These are phyloP conservation scores for Saccostrea echinata DNA, from an alignment of 1,140 invertebrate genomes.

Conservation along the genomic window DNA sequence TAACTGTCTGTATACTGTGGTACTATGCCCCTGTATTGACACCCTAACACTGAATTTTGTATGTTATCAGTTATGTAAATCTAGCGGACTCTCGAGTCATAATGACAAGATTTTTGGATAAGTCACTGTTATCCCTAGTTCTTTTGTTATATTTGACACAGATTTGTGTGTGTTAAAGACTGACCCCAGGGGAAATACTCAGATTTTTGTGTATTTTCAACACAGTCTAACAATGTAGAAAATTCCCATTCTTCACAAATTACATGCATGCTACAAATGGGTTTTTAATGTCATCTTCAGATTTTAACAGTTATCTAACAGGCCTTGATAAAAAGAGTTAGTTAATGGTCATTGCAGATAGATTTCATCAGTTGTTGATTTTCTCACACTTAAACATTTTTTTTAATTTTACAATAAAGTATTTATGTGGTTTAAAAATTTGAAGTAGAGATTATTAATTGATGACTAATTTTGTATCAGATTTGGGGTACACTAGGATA, in stretches of 20 bases:
- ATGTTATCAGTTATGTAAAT: conserved; percentile 31
- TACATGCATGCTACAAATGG: conserved; percentile 28
- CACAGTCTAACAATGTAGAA: conserved; percentile 15
- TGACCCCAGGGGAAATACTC: conserved; percentile 21
- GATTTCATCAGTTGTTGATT: not conserved
- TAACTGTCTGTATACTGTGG: not conserved
- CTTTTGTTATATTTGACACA: not conserved
- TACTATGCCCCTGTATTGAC: conserved; percentile 9
- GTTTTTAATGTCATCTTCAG: conserved; percentile 21
- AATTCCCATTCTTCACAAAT: conserved; percentile 7
- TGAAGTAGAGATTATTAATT: not conserved
- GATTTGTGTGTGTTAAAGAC: conserved; percentile 32
- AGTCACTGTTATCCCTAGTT: conserved; percentile 20
- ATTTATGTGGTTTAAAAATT: not conserved
- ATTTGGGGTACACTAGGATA: not conserved
- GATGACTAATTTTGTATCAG: conserved; percentile 8
- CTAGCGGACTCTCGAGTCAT: conserved; percentile 6
- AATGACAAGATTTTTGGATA: conserved; percentile 15
- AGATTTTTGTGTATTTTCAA: conserved; percentile 24
- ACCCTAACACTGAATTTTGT: not conserved
- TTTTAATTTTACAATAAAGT: too few relatives aligned
- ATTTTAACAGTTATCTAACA: conserved; percentile 29
- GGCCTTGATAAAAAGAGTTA: not conserved
- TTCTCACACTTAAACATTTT: not conserved
- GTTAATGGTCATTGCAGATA: not conserved